Conservation (phyloP, 1,140 invertebrate species). For the Drosophila pandora region DNA sequence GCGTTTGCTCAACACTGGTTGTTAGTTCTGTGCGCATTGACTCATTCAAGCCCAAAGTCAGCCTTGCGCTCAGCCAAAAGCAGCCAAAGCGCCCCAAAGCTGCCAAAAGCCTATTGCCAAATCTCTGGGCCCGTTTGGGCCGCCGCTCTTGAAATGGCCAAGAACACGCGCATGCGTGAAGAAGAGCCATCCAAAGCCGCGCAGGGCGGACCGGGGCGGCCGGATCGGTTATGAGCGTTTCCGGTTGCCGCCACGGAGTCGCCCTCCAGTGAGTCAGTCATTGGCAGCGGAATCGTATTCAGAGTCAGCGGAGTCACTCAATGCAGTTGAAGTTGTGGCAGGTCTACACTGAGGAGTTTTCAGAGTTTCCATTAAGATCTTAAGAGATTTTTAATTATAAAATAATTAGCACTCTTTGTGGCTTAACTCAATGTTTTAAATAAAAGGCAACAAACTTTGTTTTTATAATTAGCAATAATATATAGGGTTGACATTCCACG, state of each 20-base stretch:
- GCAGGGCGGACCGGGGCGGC: background rate
- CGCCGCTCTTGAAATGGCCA: constrained; percentile 52
- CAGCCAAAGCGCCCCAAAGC: constrained; percentile 8
- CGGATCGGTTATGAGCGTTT: constrained; percentile 70
- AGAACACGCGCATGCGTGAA: constrained; percentile 73
- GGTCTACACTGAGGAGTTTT: constrained; percentile 20
- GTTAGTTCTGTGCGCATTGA: constrained; percentile 51
- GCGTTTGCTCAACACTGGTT: constrained; percentile 59
- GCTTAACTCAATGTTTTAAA: background rate
- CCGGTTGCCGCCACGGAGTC: constrained; percentile 49
- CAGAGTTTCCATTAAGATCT: background rate
- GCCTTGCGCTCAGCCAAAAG: constrained; percentile 14
- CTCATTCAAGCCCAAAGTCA: constrained; percentile 36
- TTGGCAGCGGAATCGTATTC: constrained; percentile 21
- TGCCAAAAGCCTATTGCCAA: constrained; percentile 50
- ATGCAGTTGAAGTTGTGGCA: constrained; percentile 53
- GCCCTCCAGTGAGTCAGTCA: constrained; percentile 64
- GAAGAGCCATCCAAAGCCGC: constrained; percentile 10
- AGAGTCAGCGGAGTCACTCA: constrained; percentile 34
- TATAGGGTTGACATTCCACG: too few species aligned
- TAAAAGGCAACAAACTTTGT: background rate
- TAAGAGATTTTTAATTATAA: background rate
- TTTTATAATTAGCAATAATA: background rate
- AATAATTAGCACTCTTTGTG: background rate
- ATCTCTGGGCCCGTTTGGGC: constrained; percentile 42